Evolutionary conservation across 2,113 vertebrate species (phyloP).

Genomic region (Channa argus): DNA sequence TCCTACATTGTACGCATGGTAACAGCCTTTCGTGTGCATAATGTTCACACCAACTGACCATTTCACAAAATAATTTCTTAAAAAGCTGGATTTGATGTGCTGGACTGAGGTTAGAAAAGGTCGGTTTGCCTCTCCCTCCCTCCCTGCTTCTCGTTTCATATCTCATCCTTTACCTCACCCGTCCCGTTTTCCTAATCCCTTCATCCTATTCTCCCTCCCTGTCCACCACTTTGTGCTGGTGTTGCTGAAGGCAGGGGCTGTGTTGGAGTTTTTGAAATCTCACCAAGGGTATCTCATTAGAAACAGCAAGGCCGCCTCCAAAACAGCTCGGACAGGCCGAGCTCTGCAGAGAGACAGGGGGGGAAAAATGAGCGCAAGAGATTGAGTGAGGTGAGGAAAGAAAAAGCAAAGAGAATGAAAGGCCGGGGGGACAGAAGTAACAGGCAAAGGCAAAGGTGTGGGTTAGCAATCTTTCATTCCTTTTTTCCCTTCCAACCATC

Average conservation of each 20-base stretch:
- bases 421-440: conserved; percentile 30
- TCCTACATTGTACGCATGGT: neutral
- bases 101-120: conserved; percentile 9
- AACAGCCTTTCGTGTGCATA: neutral
- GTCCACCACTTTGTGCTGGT: neutral
- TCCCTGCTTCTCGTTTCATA: conserved; percentile 1
- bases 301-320: conserved; percentile 45
- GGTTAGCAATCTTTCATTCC: conserved; percentile 32
- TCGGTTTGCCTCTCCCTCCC: neutral
- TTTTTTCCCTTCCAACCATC: conserved; percentile 15
- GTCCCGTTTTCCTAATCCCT: conserved; percentile 11
- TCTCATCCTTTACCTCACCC: conserved; percentile 27
- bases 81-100: neutral
- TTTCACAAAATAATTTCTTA: conserved; percentile 3
- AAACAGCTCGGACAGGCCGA: conserved; percentile 14
- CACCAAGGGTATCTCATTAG: conserved; percentile 54
- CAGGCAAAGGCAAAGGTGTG: conserved; percentile 34
- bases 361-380: conserved; percentile 32
- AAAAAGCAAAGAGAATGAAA: conserved; percentile 32
- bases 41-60: neutral
- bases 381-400: conserved; percentile 21
- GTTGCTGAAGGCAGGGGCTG: conserved; percentile 28
- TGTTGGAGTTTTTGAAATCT: conserved; percentile 44
- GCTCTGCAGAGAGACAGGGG: conserved; percentile 6
- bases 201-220: conserved; percentile 17